phyloP scores from a whole-genome alignment of 2,888 invertebrate species.

The Nomada goodeniana region DNA sequence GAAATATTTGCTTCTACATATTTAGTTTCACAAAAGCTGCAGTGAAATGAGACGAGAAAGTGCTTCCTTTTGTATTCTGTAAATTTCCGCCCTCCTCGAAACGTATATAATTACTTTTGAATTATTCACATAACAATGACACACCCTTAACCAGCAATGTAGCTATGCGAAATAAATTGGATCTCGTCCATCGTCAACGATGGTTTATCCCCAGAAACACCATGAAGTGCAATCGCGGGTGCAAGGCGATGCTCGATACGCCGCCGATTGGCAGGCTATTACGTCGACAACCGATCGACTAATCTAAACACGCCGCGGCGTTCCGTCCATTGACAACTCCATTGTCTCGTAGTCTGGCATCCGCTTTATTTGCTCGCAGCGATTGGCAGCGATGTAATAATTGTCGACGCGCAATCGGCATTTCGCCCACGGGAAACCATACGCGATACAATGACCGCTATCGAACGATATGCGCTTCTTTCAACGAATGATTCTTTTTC shows the following conservation, averaged over 20 bases:
- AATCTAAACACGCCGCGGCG: constrained; percentile 17
- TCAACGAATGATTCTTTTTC: background rate
- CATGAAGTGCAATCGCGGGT: background rate
- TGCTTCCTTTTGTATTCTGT: too few relatives aligned
- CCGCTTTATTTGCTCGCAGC: constrained; percentile 38
- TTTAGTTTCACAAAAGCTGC: too few relatives aligned
- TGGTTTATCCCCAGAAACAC: constrained; percentile 9
- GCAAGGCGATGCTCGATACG: constrained; percentile 23
- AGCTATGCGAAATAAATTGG: background rate
- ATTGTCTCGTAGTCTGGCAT: constrained; percentile 48
- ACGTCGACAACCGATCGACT: constrained; percentile 51
- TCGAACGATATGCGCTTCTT: background rate
- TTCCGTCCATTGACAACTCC: constrained; percentile 45
- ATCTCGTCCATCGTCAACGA: background rate
- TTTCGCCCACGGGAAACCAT: constrained; percentile 19
- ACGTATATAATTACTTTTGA: too few relatives aligned
- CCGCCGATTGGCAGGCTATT: constrained; percentile 34
- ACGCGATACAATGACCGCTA: constrained; percentile 9
- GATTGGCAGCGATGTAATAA: constrained; percentile 58
- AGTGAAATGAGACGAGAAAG: too few relatives aligned
- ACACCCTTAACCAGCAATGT: background rate
- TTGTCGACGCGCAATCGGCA: constrained; percentile 44
- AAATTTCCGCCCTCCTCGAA: too few relatives aligned
- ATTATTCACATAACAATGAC: too few relatives aligned
- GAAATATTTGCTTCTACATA: too few relatives aligned